phyloP scores from a whole-genome alignment of 2,797 vertebrate genomes.

The Perodicticus potto region DNA sequence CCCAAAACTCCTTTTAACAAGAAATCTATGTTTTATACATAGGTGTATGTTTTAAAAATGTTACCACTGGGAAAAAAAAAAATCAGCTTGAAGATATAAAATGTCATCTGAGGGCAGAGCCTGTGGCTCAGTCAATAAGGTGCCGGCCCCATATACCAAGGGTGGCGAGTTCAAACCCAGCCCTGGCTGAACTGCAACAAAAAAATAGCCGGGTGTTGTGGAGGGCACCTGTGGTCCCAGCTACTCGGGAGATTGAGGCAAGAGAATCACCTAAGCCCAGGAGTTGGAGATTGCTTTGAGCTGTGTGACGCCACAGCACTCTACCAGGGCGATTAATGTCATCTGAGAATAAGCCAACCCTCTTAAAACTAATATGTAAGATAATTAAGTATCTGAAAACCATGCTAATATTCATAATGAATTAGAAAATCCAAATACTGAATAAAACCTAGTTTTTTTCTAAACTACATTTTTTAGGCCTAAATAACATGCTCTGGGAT shows the following conservation, averaged over 20 bases:
- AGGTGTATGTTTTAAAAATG: not conserved
- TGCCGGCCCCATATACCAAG: too few relatives aligned
- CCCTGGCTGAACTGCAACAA: too few relatives aligned
- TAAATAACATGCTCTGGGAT: not conserved
- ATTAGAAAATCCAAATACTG: not conserved
- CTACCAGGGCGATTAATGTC: too few relatives aligned
- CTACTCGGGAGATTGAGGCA: too few relatives aligned
- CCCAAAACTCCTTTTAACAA: not conserved
- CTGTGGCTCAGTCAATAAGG: too few relatives aligned
- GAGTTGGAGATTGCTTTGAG: too few relatives aligned
- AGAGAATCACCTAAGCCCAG: too few relatives aligned
- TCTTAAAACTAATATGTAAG: not conserved
- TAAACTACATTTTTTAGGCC: not conserved
- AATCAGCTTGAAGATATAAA: not conserved
- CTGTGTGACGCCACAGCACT: too few relatives aligned
- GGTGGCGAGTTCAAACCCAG: too few relatives aligned
- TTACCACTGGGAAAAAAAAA: not conserved
- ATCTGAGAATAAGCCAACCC: not conserved
- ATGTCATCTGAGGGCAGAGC: too few relatives aligned
- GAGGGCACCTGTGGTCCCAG: too few relatives aligned
- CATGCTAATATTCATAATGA: not conserved
- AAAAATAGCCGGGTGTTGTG: too few relatives aligned
- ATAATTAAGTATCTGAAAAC: slow-evolving; percentile 1
- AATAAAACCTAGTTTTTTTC: not conserved
- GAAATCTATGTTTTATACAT: not conserved